Percentiles rank a stretch among this genome's conserved stretches.
phyloP scores from a whole-genome alignment of 2,888 invertebrate species.

The Diaperis boleti region DNA sequence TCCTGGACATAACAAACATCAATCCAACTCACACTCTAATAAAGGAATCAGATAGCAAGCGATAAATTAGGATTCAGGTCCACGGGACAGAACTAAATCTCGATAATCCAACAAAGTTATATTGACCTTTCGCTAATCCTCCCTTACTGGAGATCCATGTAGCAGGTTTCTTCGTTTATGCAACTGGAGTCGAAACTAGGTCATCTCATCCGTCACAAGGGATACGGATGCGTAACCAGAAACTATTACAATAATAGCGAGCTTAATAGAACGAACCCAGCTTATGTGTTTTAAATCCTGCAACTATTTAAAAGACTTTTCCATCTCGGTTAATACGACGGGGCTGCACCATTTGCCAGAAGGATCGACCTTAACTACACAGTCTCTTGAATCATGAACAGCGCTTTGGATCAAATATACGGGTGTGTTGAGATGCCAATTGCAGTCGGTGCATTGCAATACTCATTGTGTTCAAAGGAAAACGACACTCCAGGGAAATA shows the following conservation, averaged over 20 bases:
- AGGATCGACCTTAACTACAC: slow-evolving; percentile 15
- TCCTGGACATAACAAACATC: slow-evolving; percentile 39
- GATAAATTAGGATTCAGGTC: slow-evolving; percentile 59
- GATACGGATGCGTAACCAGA: slow-evolving; percentile 34
- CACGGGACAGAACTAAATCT: slow-evolving; percentile 57
- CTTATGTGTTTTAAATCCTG: slow-evolving; percentile 22
- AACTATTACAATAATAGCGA: slow-evolving; percentile 33
- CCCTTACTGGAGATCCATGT: slow-evolving; percentile 45
- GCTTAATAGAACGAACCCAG: slow-evolving; percentile 25
- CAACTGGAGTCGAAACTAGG: slow-evolving; percentile 29
- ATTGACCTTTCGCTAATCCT: slow-evolving; percentile 59
- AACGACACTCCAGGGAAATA: slow-evolving; percentile 53
- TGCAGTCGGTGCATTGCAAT: slow-evolving; percentile 47
- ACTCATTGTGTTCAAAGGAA: slow-evolving; percentile 45
- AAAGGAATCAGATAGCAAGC: slow-evolving; percentile 42
- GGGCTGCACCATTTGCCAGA: slow-evolving; percentile 7
- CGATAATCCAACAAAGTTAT: slow-evolving; percentile 61
- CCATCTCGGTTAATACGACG: not conserved
- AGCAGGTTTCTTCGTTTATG: slow-evolving; percentile 53
- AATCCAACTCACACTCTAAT: slow-evolving; percentile 35
- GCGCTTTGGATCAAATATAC: slow-evolving; percentile 12
- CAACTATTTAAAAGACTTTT: slow-evolving; percentile 12
- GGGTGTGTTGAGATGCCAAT: slow-evolving; percentile 43
- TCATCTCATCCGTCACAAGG: slow-evolving; percentile 31
- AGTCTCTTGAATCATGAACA: slow-evolving; percentile 9